Base-by-base conservation (phyloP, 2,888 invertebrate genomes). In the Habroteleia sp. region DNA sequence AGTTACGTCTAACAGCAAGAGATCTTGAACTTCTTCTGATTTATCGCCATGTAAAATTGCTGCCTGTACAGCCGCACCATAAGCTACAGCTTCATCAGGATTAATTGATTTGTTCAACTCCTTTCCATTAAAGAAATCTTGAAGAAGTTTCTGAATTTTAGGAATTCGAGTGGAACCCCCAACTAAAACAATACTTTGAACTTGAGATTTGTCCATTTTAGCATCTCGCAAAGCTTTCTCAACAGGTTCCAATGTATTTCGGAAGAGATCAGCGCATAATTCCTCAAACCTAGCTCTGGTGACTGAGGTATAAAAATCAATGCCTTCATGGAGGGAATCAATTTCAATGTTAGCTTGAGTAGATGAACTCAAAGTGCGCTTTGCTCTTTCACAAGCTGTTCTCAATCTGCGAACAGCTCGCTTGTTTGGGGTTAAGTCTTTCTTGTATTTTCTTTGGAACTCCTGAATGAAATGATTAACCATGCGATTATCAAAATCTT, bases 181-280 rank as follows among this genome's bases (percentile, higher is more conserved):
- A 31, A 88, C 88, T 1, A 88, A 90, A 0, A 92, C 92, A 56
- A 93, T 92, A 76, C 91, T 91, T 66, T 91, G 89, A 39, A 94
- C 91, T 48, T 89, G 87, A 3, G 89, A 86, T 82, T 94, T 94
- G 88, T 93, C 92, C 90, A 94, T 90, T 87, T 94, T 93, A 29
- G 93, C 93, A 85, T 93, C 93, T 7, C 92, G 88, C 4, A 94
- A 84, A 0, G 85, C 89, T 76, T 93, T 92, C 84, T 93, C 93
- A 0, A 93, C 93, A 1, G 93, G 93, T 66, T 92, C 92, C 73
- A 94, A 86, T 2, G 93, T 93, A 41, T 91, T 90, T 56, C 93
- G 89, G 91, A 94, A 94, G 1, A 94, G 89, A 80, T 99, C 98
- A 6, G 97, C 95, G 89, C 97, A 96, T 85, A 99, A 91, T 88